Evolutionary conservation across 2,888 invertebrate genomes (phyloP).

Genomic region (Microctonus brassicae): DNA sequence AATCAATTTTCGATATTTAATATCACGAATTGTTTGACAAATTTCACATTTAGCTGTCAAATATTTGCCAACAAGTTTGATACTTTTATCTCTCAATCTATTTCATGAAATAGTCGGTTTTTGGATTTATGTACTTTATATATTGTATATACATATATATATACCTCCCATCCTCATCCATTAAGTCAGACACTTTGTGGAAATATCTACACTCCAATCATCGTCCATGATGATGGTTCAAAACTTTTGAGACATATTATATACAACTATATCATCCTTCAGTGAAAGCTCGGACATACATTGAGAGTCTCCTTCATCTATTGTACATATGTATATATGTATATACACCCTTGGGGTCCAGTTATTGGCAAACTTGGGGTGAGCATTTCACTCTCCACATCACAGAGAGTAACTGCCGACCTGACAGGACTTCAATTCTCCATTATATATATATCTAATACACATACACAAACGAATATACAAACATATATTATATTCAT

Average conservation of each 20-base stretch:
- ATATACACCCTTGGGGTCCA: neutral
- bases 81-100: neutral
- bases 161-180: neutral
- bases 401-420: neutral
- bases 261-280: neutral
- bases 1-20: neutral
- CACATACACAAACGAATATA: neutral
- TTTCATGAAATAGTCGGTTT: neutral
- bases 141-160: neutral
- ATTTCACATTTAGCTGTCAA: conserved; percentile 8
- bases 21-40: neutral
- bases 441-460: neutral
- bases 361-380: conserved; percentile 11
- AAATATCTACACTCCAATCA: neutral
- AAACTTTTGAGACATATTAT: neutral
- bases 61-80: conserved; percentile 18
- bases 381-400: conserved; percentile 2
- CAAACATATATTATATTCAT: neutral
- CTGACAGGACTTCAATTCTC: neutral
- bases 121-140: too few relatives aligned
- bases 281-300: neutral
- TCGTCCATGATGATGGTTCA: neutral
- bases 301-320: neutral
- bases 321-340: neutral
- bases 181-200: conserved; percentile 1